phyloP scores from a whole-genome alignment of 53 echinoderm and acorn worm species.

The Stichopus horrens region DNA sequence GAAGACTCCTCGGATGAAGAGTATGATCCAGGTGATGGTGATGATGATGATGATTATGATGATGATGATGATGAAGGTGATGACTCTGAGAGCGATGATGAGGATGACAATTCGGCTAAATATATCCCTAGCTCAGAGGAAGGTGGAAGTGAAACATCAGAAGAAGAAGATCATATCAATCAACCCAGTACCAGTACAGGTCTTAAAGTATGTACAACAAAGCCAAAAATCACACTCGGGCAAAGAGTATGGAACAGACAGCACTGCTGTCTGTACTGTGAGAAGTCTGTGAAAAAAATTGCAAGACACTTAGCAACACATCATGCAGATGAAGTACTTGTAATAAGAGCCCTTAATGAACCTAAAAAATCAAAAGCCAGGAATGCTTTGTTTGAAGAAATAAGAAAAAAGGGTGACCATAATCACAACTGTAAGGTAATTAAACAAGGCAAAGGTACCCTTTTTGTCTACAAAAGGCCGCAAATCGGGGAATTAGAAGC shows the following conservation, averaged over 20 bases:
- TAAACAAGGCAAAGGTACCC: background rate
- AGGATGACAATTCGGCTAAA: background rate
- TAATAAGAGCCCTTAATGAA: background rate
- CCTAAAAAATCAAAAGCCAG: background rate
- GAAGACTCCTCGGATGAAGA: too few relatives aligned
- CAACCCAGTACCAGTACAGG: background rate
- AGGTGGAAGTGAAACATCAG: background rate
- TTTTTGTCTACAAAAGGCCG: conserved; percentile 19
- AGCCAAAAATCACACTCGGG: background rate
- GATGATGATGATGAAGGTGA: background rate
- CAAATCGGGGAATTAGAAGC: background rate
- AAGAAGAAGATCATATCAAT: background rate
- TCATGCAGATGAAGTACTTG: background rate
- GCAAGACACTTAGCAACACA: background rate
- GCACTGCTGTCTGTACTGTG: conserved; percentile 24
- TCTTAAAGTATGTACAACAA: conserved; percentile 12
- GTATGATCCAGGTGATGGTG: background rate
- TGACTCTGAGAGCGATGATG: background rate
- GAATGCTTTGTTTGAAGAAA: conserved; percentile 2
- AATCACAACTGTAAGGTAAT: conserved; percentile 1
- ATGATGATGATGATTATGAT: background rate
- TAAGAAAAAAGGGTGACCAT: conserved; percentile 31
- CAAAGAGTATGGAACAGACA: conserved; percentile 36
- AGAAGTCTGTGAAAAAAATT: background rate
- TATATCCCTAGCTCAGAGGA: background rate